Percentiles rank a stretch among this genome's conserved stretches.
phyloP scores from a whole-genome alignment of 2,797 vertebrate genomes.

The Melanotaenia trifasciata region DNA sequence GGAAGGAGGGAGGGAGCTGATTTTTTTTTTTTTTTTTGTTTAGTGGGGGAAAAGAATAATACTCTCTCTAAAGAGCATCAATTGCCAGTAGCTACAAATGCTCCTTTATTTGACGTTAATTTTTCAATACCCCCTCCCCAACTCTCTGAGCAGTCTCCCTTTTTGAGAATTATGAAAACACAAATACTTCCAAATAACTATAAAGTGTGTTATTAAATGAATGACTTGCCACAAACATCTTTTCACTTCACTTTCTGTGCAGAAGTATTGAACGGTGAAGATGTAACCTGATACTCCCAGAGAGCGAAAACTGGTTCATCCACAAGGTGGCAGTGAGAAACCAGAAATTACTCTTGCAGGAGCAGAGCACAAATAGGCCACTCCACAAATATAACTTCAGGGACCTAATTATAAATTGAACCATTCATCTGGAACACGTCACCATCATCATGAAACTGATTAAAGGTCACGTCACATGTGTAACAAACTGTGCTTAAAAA shows the following conservation, averaged over 20 bases:
- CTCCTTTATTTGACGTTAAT: constrained; percentile 21
- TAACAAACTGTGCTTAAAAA: neutral
- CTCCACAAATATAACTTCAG: constrained; percentile 61
- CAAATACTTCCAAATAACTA: neutral
- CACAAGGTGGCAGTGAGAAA: constrained; percentile 83
- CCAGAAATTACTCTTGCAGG: constrained; percentile 67
- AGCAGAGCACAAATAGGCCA: constrained; percentile 58
- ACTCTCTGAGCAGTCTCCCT: neutral
- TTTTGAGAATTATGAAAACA: neutral
- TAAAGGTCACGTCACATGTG: constrained; percentile 27
- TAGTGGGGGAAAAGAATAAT: constrained; percentile 43
- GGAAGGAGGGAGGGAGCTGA: constrained; percentile 21
- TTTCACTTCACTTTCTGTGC: constrained; percentile 20
- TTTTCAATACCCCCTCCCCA: neutral
- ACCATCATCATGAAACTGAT: constrained; percentile 33
- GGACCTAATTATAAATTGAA: constrained; percentile 68
- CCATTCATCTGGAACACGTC: constrained; percentile 62
- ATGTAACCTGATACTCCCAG: constrained; percentile 44
- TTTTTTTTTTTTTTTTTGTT: constrained; percentile 40
- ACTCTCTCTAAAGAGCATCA: constrained; percentile 25
- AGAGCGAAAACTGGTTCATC: constrained; percentile 26
- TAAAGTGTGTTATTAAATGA: too few species aligned
- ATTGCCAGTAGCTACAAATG: constrained; percentile 23
- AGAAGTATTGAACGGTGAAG: constrained; percentile 19
- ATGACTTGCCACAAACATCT: constrained; percentile 8